Percentiles rank a stretch among this genome's conserved stretches.
Conservation (phyloP, 1,140 invertebrate species). For the Ceratina calcarata region DNA sequence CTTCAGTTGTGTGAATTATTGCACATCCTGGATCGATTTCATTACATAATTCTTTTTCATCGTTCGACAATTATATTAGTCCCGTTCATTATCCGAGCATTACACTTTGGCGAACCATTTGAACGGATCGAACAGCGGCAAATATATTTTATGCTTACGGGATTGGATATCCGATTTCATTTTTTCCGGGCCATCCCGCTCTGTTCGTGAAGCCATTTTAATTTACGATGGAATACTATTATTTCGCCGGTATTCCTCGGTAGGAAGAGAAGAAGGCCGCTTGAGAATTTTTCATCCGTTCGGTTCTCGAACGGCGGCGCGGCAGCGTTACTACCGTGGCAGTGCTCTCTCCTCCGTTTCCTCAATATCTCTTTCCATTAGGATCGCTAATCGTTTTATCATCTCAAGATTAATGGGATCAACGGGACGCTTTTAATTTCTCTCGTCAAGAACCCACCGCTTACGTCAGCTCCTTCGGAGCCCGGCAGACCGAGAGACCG, state of each 20-base stretch:
- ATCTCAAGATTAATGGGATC: conserved; percentile 63
- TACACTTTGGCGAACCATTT: background rate
- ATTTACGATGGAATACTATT: conserved; percentile 46
- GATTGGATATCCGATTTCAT: background rate
- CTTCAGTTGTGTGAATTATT: no score
- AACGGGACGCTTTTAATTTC: conserved; percentile 61
- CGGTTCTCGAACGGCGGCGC: conserved; percentile 21
- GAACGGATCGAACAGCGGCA: background rate
- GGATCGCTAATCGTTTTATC: conserved; percentile 64
- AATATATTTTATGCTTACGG: conserved; percentile 3
- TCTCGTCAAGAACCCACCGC: conserved; percentile 47
- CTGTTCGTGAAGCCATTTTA: conserved; percentile 32
- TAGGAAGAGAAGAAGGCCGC: background rate
- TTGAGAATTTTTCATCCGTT: conserved; percentile 50
- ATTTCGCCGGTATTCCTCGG: conserved; percentile 39
- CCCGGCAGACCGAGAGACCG: background rate
- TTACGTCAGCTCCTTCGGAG: conserved; percentile 46
- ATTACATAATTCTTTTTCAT: no score
- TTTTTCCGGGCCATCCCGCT: background rate
- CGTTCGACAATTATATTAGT: no score
- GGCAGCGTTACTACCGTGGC: no score
- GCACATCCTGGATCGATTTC: no score
- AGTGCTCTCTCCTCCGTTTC: conserved; percentile 27
- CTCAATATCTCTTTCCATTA: conserved; percentile 53
- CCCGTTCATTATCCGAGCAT: no score